phyloP scores from a whole-genome alignment of 1,140 invertebrate genomes.

The Andrena cerasifolii region DNA sequence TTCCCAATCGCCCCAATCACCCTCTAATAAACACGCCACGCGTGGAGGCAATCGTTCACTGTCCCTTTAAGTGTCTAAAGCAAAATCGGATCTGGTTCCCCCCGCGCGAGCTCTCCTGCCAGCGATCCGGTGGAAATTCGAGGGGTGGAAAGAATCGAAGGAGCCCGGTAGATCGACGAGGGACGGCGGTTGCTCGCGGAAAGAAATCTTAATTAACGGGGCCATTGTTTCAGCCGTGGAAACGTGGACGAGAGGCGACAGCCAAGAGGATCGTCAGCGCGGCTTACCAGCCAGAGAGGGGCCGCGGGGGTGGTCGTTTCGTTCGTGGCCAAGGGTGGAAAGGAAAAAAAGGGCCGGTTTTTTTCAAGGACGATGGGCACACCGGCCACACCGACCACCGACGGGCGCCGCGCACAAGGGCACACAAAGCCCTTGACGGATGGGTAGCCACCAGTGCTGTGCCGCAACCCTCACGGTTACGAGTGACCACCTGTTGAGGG shows the following conservation, averaged over 20 bases:
- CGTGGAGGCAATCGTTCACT: no score
- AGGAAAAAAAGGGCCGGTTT: slow-evolving; percentile 68
- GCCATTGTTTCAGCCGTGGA: slow-evolving; percentile 76
- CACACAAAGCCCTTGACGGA: slow-evolving; percentile 81
- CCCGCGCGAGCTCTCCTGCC: background rate
- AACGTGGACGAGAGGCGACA: slow-evolving; percentile 69
- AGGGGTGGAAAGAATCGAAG: background rate
- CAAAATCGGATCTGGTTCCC: background rate
- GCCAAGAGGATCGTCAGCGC: slow-evolving; percentile 55
- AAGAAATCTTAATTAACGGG: slow-evolving; percentile 81
- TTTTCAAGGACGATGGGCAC: slow-evolving; percentile 71
- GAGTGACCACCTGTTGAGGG: slow-evolving; percentile 81
- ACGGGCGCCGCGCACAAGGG: slow-evolving; percentile 67
- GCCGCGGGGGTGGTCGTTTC: slow-evolving; percentile 48
- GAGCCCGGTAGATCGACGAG: background rate
- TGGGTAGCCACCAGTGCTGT: slow-evolving; percentile 77
- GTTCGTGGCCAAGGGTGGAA: slow-evolving; percentile 29
- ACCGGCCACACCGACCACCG: slow-evolving; percentile 63
- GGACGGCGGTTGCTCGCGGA: slow-evolving; percentile 58
- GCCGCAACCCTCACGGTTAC: slow-evolving; percentile 70
- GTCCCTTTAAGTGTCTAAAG: background rate
- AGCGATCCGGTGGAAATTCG: background rate
- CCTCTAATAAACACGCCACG: background rate
- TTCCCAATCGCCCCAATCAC: background rate
- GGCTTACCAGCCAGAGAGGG: slow-evolving; percentile 32